Conservation (phyloP, 2,888 invertebrate genomes). For the Tiliacea aurago region DNA sequence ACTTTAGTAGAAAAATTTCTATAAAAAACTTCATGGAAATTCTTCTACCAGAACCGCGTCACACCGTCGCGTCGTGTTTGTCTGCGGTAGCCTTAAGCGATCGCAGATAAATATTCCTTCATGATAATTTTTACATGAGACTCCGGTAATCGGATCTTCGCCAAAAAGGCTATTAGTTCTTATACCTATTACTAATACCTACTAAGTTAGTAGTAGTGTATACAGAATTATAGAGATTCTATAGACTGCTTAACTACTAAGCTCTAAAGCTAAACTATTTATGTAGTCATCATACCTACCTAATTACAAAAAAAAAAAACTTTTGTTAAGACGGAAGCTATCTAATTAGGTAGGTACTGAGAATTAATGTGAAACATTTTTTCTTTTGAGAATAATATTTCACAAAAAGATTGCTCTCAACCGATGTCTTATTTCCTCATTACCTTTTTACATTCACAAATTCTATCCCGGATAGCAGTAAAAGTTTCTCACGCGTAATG, state of each 20-base stretch:
- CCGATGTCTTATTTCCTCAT: slow-evolving; percentile 47
- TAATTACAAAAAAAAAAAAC: background rate
- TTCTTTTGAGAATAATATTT: background rate
- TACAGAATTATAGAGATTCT: background rate
- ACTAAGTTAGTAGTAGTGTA: no score
- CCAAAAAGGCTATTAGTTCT: background rate
- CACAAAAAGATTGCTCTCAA: slow-evolving; percentile 27
- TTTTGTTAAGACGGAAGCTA: background rate
- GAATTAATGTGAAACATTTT: slow-evolving; percentile 12
- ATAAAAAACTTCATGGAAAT: no score
- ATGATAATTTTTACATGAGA: slow-evolving; percentile 9
- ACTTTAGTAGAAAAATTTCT: no score
- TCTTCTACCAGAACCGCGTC: no score
- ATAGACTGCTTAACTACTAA: background rate
- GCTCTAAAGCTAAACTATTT: background rate
- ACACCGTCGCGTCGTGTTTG: no score
- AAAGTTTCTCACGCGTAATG: slow-evolving; percentile 51
- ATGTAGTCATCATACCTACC: background rate
- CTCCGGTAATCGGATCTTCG: background rate
- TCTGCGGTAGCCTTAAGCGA: background rate
- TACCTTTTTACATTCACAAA: slow-evolving; percentile 51
- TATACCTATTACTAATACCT: no score
- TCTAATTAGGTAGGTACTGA: background rate
- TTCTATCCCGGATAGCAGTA: slow-evolving; percentile 39
- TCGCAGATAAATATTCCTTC: slow-evolving; percentile 13